A percentile compares a stretch with the other conserved stretches of the same genome.
These are phyloP conservation scores for Malurus elegans DNA, from an alignment of 2,113 vertebrate genomes.

Conservation along the genomic window DNA sequence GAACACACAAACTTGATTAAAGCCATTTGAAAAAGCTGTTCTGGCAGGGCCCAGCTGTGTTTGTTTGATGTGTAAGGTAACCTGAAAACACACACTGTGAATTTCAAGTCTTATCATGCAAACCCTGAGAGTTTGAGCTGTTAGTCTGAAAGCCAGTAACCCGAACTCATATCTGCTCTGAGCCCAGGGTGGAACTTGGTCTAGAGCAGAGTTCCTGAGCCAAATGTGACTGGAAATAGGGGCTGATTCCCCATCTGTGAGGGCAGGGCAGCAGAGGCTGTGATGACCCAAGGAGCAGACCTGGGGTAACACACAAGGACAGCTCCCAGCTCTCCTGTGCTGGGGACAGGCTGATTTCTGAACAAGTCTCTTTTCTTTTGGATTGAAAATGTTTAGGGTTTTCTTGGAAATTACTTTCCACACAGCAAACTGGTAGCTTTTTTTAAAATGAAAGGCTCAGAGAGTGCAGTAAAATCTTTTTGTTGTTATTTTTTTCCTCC, in stretches of 20 bases:
- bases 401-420: background rate
- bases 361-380: background rate
- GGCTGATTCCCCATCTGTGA: background rate
- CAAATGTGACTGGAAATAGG: background rate
- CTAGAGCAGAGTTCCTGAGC: background rate
- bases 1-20: background rate
- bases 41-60: background rate
- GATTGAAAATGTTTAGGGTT: background rate
- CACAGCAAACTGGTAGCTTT: background rate
- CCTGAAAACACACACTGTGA: background rate
- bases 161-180: background rate
- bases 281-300: background rate
- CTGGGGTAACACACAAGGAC: background rate
- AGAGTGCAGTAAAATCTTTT: background rate
- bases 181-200: background rate
- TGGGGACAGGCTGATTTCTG: background rate
- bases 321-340: background rate
- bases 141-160: background rate
- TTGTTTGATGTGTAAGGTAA: background rate
- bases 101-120: background rate
- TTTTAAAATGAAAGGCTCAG: background rate
- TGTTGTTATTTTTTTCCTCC: background rate
- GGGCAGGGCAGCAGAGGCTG: background rate
- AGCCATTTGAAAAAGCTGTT: background rate
- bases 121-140: background rate